Evolutionary conservation across 1,140 invertebrate genomes (phyloP).

Genomic region (Colletes latitarsis): DNA sequence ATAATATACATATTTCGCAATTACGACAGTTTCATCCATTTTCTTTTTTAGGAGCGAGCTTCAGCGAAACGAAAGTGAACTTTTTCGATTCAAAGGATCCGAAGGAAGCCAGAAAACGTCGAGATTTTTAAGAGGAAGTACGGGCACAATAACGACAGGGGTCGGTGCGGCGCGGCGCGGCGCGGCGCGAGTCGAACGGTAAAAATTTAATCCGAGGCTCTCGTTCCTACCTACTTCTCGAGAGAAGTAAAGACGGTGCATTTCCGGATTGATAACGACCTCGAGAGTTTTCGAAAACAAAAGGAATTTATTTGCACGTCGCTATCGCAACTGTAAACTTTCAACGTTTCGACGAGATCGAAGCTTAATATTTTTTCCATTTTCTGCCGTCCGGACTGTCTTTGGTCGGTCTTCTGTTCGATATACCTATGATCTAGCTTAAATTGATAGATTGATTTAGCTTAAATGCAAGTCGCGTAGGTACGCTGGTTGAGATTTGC

Average conservation of each 20-base stretch:
- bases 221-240: not conserved
- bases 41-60: too few relatives aligned
- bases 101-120: conserved; percentile 26
- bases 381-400: not conserved
- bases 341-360: conserved; percentile 35
- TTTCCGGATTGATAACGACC: not conserved
- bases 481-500: too few relatives aligned
- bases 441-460: too few relatives aligned
- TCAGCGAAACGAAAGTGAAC: not conserved
- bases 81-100: conserved; percentile 34
- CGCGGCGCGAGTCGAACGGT: not conserved
- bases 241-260: too few relatives aligned
- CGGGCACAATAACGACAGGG: conserved; percentile 3
- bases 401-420: not conserved
- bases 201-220: conserved; percentile 29
- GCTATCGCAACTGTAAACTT: not conserved
- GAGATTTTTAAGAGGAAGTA: conserved; percentile 11
- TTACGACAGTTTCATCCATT: too few relatives aligned
- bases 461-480: conserved; percentile 4
- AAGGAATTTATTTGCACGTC: not conserved
- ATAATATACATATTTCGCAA: too few relatives aligned
- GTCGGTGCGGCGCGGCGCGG: not conserved
- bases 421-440: conserved; percentile 38
- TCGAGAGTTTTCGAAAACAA: not conserved
- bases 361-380: conserved; percentile 11